A percentile compares a stretch with the other conserved stretches of the same genome.
These are phyloP conservation scores for Metopolophium dirhodum DNA, from an alignment of 1,140 invertebrate genomes.

Conservation along the genomic window DNA sequence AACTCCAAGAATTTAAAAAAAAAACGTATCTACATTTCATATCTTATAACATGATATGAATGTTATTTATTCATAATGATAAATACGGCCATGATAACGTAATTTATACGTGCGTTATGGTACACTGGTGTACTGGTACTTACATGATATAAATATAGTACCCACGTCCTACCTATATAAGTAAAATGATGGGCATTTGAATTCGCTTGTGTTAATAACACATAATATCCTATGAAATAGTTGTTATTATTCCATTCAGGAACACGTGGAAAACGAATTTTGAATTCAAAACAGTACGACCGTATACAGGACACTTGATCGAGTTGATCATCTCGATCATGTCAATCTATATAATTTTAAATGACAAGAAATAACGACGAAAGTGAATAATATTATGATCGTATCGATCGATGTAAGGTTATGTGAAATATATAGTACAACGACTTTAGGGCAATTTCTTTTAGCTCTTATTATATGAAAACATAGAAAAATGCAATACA, in stretches of 20 bases:
- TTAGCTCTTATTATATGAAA: background rate
- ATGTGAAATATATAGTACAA: background rate
- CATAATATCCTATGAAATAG: background rate
- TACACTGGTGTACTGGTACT: background rate
- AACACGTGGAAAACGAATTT: background rate
- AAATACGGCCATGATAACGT: no score
- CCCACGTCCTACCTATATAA: background rate
- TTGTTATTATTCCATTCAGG: background rate
- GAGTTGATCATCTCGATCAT: background rate
- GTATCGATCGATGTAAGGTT: background rate
- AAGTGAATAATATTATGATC: background rate
- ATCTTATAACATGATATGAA: no score
- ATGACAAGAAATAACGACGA: background rate
- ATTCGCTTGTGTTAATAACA: background rate
- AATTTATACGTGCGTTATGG: no score
- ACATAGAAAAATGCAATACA: background rate
- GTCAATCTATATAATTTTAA: background rate
- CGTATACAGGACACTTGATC: background rate
- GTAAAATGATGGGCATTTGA: background rate
- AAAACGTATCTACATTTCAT: no score
- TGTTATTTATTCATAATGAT: no score
- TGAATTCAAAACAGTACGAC: background rate
- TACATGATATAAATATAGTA: background rate
- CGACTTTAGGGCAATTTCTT: background rate
- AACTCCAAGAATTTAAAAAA: no score